Base-by-base conservation (phyloP, 2,113 vertebrate species). In the Syngnathus scovelli region DNA sequence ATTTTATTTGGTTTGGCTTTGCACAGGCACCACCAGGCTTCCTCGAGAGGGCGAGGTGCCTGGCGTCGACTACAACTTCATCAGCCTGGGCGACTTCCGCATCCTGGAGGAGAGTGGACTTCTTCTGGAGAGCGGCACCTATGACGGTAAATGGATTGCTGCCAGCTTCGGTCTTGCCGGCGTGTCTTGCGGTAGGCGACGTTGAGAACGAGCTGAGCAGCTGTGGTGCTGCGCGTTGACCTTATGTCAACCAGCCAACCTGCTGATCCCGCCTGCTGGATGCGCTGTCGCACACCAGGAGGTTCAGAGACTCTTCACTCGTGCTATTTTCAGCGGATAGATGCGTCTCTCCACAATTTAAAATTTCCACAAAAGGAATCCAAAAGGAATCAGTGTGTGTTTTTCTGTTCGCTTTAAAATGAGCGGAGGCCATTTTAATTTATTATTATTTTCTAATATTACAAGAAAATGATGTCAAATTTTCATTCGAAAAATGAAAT, bases 31-130 rank as follows among this genome's bases (percentile, higher is more conserved):
- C 74, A 99, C 97, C 0, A 92, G 97, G 77, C 92, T 94, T 79
- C 97, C 97, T 78, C 93, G 97, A 76, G 96, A 98, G 37, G 95
- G 93, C 16, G 97, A 99, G 83, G 95, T 98, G 52, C 95, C 97
- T 13, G 97, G 96, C 9, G 95, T 99, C 78, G 97, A 99, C 89
- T 99, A 99, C 89, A 98, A 98, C 88, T 99, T 99, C 86, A 99
- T 98, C 91, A 93, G 92, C 58, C 90, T 98, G 63, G 95, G 94
- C 56, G 96, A 99, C 75, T 99, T 99, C 72, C 93, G 95, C 86
- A 93, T 94, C 7, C 89, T 99, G 86, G 97, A 99, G 86, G 96
- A 98, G 84, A 98, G 95, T 5, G 96, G 96, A 76, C 94, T 95
- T 44, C 90, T 99, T 9, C 90, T 99, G 71, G 97, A 99, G 89